Evolutionary conservation across 2,113 vertebrate species (phyloP).

Genomic region (Etia nguti): DNA sequence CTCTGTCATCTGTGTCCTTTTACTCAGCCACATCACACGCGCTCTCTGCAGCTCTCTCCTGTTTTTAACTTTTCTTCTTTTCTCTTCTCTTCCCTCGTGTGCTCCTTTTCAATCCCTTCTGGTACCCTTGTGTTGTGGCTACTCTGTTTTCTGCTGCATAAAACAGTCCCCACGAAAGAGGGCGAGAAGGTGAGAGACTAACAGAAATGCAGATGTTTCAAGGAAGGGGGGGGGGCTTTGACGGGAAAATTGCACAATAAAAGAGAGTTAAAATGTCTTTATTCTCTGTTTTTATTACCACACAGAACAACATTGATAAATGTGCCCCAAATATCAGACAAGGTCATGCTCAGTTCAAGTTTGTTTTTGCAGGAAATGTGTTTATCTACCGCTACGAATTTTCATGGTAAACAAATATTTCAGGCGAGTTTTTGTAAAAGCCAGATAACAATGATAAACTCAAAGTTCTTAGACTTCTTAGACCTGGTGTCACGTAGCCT

Average conservation of each 20-base stretch:
- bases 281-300: neutral
- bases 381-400: neutral
- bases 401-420: neutral
- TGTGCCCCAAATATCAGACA: neutral
- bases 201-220: neutral
- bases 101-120: neutral
- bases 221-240: neutral
- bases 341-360: neutral
- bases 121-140: constrained; percentile 36
- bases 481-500: neutral
- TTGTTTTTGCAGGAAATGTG: neutral
- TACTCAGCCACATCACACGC: constrained; percentile 50
- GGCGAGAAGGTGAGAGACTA: neutral
- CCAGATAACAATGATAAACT: neutral
- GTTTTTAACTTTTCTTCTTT: constrained; percentile 15
- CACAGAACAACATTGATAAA: neutral
- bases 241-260: neutral
- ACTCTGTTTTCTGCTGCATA: constrained; percentile 27
- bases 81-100: constrained; percentile 4
- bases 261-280: neutral
- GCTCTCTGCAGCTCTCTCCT: constrained; percentile 26
- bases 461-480: neutral
- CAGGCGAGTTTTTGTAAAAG: neutral
- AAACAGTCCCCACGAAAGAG: constrained; percentile 2
- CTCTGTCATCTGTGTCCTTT: constrained; percentile 59